Percentiles rank a stretch among this genome's conserved stretches.
phyloP scores from a whole-genome alignment of 2,888 invertebrate genomes.

The Rotaria sp. region DNA sequence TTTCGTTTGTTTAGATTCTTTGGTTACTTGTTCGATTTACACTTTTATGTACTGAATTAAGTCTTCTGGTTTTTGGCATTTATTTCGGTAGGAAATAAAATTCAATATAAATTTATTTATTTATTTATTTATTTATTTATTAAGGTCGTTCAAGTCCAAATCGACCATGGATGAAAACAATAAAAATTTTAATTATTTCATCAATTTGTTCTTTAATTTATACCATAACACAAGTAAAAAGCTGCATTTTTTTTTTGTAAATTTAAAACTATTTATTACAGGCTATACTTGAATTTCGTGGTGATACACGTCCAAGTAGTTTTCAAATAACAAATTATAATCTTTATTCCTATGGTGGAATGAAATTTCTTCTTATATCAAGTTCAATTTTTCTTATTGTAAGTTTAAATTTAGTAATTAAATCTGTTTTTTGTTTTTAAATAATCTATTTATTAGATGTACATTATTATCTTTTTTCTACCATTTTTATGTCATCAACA shows the following conservation, averaged over 20 bases:
- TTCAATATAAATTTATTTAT: not conserved
- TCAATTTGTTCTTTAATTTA: not conserved
- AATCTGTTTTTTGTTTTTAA: not conserved
- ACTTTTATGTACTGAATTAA: slow-evolving; percentile 23
- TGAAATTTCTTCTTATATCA: slow-evolving; percentile 16
- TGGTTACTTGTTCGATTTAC: slow-evolving; percentile 21
- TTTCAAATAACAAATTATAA: not conserved
- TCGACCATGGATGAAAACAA: not conserved
- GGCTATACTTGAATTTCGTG: not conserved
- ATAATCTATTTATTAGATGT: not conserved
- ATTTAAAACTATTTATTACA: not conserved
- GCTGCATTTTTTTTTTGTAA: no score
- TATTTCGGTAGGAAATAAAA: not conserved
- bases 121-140: not conserved
- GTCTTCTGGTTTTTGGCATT: not conserved
- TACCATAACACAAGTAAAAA: not conserved
- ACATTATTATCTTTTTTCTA: slow-evolving; percentile 8
- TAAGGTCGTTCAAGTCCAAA: not conserved
- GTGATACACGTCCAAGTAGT: not conserved
- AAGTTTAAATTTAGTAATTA: not conserved
- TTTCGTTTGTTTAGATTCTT: not conserved
- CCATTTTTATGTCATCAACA: slow-evolving; percentile 8
- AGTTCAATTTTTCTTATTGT: not conserved
- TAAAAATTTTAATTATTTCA: not conserved
- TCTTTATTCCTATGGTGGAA: slow-evolving; percentile 3